Evolutionary conservation across 2,888 invertebrate species (phyloP), one percentile per base, ranked within the genome.

Genomic region (Drymonia ruficornis): DNA sequence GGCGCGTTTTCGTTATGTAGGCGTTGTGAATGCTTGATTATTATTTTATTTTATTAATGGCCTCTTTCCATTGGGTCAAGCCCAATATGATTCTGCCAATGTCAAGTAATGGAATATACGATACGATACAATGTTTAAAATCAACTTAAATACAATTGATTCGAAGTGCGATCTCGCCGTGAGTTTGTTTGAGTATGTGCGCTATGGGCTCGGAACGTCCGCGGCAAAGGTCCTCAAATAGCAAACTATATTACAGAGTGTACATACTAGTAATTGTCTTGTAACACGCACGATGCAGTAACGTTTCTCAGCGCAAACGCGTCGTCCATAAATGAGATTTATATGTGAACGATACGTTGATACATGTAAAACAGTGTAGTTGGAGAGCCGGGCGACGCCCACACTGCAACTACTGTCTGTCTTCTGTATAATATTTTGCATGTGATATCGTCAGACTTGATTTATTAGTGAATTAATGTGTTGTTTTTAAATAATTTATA

Each of bases 371-470:
- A n/a, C n/a, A n/a, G n/a, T n/a, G n/a, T n/a, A 18, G 43, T 43
- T 9, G 1, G 7, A 12, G 12, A 9, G 43, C 13, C 13, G 18
- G 18, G 18, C 12, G 11, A 7, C 42, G 8, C 11, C 16, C 4
- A 34, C n/a, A 18, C 11, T 11, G 15, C 53, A 50, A 28, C 28
- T 31, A 23, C 53, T 43, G 38, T 18, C 16, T 29, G 43, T 44
- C 53, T 18, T 66, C 53, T 58, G 58, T 66, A 67, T 63, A 62
- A 62, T n/a, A n/a, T n/a, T 53, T 53, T 53, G 58, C 48, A 29
- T 0, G 46, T 23, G 44, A n/a, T 28, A 23, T 43, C 38, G n/a
- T 38, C 16, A 7, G 8, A 18, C n/a, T 43, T 43, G 2, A 19
- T 38, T 38, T 38, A n/a, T 38, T 31, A 11, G 11, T 11, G 31